Evolutionary conservation across 2,113 vertebrate species (phyloP), one percentile per base, ranked within the genome.

Genomic region (Eulemur rufifrons): DNA sequence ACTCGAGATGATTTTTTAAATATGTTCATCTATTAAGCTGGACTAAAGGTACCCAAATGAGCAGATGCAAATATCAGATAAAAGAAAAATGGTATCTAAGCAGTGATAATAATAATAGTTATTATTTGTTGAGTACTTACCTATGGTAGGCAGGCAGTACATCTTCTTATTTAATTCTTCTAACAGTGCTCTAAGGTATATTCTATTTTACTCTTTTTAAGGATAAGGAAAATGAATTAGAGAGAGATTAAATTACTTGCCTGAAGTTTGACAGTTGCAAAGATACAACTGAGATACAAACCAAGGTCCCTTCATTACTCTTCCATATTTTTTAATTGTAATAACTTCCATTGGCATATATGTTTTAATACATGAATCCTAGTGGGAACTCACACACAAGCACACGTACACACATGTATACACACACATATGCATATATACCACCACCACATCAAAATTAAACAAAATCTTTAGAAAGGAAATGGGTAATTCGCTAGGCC

Each of bases 91-190:
- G 39, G 0, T 10, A 78, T 77, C 14, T 93, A 78, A 81, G n/a
- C 27, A 76, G 52, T 4, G 10, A 17, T 52, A 76, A 11, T 85
- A n/a, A 20, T 47, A 47, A 29, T 37, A 15, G 29, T 64, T 73
- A 64, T 34, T 29, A 20, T 73, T 66, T 88, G 13, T 73, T 84
- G 18, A 47, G 10, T 54, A 63, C 3, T 83, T 47, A 29, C 25
- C 27, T 90, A 2, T 47, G 11, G 32, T 37, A 68, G 27, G 8
- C 13, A 77, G 3, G 6, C 2, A 73, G 29, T 29, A n/a, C 11
- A 34, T 56, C 15, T 85, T n/a, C n/a, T 81, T 90, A 27, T n/a
- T 94, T 77, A 93, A 76, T 87, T 94, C 32, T 76, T 80, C 61
- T 42, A 74, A 25, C 3, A 86, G 80, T 66, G 14, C 50, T 63